Conservation (phyloP, 2,888 invertebrate species). For the Heteropelma amictum region DNA sequence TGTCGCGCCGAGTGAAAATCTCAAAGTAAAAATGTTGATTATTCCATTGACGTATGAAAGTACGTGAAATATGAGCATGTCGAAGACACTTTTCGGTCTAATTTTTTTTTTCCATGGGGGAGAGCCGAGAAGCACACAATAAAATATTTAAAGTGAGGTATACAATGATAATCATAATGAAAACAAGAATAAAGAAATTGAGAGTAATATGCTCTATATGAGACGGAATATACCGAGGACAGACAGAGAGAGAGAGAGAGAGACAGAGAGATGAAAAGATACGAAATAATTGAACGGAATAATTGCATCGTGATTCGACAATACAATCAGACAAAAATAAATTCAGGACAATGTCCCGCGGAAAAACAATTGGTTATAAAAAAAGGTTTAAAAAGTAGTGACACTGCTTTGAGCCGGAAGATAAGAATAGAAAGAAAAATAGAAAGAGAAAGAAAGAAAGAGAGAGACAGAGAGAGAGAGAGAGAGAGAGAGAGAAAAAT, state of each 20-base stretch:
- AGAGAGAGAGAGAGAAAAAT: slow-evolving; percentile 42
- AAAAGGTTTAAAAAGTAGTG: slow-evolving; percentile 37
- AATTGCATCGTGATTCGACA: slow-evolving; percentile 39
- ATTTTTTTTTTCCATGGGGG: slow-evolving; percentile 43
- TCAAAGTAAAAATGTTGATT: too few species aligned
- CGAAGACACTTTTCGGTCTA: slow-evolving; percentile 6
- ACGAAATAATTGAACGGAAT: too few species aligned
- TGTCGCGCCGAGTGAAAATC: too few species aligned
- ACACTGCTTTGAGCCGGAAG: slow-evolving; percentile 30
- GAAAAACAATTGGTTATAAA: slow-evolving; percentile 32
- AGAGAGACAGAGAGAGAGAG: slow-evolving; percentile 44
- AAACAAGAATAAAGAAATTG: slow-evolving; percentile 17
- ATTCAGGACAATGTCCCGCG: slow-evolving; percentile 28
- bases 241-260: slow-evolving; percentile 25
- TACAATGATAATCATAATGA: slow-evolving; percentile 18
- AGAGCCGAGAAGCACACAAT: slow-evolving; percentile 77
- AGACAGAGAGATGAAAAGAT: slow-evolving; percentile 12
- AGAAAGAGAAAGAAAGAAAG: slow-evolving; percentile 33
- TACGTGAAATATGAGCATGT: not conserved
- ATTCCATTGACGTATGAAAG: not conserved
- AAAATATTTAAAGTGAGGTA: slow-evolving; percentile 46
- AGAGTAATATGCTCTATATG: slow-evolving; percentile 34
- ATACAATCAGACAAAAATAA: not conserved
- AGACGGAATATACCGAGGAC: slow-evolving; percentile 35
- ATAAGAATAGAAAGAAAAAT: slow-evolving; percentile 38